These are phyloP conservation scores for Hoplostethus mediterraneus DNA, from an alignment of 2,797 vertebrate genomes.

Conservation along the genomic window DNA sequence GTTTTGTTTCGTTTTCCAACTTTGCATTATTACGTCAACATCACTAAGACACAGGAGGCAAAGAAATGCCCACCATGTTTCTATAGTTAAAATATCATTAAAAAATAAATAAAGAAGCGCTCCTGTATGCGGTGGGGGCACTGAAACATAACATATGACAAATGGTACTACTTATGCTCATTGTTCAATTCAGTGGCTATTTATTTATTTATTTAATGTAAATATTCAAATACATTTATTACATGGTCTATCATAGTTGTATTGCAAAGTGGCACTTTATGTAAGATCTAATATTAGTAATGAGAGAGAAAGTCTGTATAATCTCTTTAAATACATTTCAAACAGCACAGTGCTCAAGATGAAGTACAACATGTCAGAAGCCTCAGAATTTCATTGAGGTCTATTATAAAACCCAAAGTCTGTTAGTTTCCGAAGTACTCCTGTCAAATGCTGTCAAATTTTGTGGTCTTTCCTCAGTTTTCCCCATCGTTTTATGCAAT, in stretches of 20 bases:
- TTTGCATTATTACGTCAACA: conserved; percentile 44
- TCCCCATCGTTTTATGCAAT: conserved; percentile 21
- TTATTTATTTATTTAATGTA: conserved; percentile 76
- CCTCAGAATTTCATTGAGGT: conserved; percentile 42
- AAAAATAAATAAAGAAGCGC: conserved; percentile 28
- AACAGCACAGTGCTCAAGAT: not conserved
- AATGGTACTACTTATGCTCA: conserved; percentile 40
- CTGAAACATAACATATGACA: not conserved
- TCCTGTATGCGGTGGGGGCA: conserved; percentile 38
- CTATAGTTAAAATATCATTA: conserved; percentile 16
- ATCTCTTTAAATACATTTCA: conserved; percentile 28
- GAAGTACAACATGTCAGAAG: conserved; percentile 20
- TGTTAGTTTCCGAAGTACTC: not conserved
- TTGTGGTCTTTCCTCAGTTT: conserved; percentile 29
- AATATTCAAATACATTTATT: conserved; percentile 51
- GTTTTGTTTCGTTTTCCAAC: conserved; percentile 28
- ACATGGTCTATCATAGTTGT: conserved; percentile 34
- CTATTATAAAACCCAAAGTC: conserved; percentile 12
- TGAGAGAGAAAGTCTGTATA: conserved; percentile 34
- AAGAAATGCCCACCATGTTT: conserved; percentile 6
- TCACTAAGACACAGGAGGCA: conserved; percentile 20
- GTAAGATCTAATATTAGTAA: conserved; percentile 17
- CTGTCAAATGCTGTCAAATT: conserved; percentile 19
- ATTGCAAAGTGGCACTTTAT: conserved; percentile 32
- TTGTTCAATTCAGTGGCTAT: conserved; percentile 42